A percentile compares a stretch with the other conserved stretches of the same genome.
phyloP scores from a whole-genome alignment of 1,140 invertebrate genomes.

The Drosophila pachea region DNA sequence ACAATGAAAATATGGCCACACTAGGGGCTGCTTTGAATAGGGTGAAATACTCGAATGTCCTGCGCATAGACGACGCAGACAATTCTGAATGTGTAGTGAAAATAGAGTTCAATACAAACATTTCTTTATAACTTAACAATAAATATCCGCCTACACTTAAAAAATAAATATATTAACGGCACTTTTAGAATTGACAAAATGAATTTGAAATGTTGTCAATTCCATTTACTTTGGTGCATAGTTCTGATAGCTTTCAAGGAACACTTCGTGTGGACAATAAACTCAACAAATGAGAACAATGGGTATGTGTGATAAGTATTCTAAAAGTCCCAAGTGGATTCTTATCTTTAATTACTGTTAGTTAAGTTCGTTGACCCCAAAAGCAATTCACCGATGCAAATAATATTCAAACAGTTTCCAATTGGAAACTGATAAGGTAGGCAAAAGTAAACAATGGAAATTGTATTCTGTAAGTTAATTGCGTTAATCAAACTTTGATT shows the following conservation, averaged over 20 bases:
- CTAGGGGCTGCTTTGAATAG: neutral
- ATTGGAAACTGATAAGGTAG: no score
- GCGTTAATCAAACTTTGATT: no score
- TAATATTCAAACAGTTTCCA: neutral
- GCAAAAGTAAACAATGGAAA: no score
- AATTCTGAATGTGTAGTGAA: constrained; percentile 6
- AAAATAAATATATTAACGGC: neutral
- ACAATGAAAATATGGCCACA: constrained; percentile 10
- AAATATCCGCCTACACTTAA: neutral
- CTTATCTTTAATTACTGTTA: no score
- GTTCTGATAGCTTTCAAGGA: constrained; percentile 4
- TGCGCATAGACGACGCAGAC: constrained; percentile 9
- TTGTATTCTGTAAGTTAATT: no score
- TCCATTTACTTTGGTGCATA: constrained; percentile 4
- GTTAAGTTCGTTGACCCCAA: no score
- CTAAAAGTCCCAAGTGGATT: no score
- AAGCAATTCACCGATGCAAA: no score
- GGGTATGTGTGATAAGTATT: constrained; percentile 25
- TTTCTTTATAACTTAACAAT: neutral
- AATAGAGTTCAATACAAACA: constrained; percentile 5
- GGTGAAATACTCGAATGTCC: constrained; percentile 17
- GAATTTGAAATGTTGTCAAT: constrained; percentile 7
- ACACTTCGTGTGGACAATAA: constrained; percentile 10
- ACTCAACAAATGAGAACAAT: constrained; percentile 22
- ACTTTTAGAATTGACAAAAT: constrained; percentile 9